Evolutionary conservation across 2,888 invertebrate species (phyloP).

Genomic region (Hypomecis atomaria): DNA sequence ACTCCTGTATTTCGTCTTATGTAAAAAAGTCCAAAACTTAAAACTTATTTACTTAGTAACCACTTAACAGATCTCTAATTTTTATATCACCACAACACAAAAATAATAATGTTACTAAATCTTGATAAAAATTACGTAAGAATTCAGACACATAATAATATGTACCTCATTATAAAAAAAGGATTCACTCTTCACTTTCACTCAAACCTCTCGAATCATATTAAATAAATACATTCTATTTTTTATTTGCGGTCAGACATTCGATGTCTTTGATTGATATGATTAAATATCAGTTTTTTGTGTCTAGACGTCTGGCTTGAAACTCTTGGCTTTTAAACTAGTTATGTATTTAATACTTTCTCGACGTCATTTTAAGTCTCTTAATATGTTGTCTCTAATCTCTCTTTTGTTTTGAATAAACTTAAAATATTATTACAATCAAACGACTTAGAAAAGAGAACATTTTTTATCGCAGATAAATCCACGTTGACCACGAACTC

Average conservation of each 20-base stretch:
- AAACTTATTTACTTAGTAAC: no score
- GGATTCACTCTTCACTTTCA: conserved; percentile 23
- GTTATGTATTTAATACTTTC: not conserved
- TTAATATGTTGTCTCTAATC: no score
- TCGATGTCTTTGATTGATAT: conserved; percentile 12
- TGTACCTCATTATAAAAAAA: conserved; percentile 11
- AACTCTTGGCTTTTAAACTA: not conserved
- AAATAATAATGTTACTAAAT: not conserved
- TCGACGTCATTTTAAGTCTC: not conserved
- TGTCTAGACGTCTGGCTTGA: conserved; percentile 16
- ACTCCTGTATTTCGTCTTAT: no score
- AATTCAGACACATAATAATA: not conserved
- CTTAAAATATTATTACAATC: no score
- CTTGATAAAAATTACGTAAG: not conserved
- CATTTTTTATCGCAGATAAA: no score
- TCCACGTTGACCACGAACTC: no score
- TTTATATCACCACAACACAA: not conserved
- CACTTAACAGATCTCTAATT: no score
- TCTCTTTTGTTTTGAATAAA: no score
- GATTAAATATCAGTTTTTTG: conserved; percentile 13
- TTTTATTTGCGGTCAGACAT: conserved; percentile 5
- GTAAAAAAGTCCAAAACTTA: no score
- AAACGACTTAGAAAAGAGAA: no score
- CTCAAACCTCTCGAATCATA: conserved; percentile 16
- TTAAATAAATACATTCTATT: conserved; percentile 3